Base-by-base conservation (phyloP, 2,113 vertebrate species). In the Callithrix jacchus region DNA sequence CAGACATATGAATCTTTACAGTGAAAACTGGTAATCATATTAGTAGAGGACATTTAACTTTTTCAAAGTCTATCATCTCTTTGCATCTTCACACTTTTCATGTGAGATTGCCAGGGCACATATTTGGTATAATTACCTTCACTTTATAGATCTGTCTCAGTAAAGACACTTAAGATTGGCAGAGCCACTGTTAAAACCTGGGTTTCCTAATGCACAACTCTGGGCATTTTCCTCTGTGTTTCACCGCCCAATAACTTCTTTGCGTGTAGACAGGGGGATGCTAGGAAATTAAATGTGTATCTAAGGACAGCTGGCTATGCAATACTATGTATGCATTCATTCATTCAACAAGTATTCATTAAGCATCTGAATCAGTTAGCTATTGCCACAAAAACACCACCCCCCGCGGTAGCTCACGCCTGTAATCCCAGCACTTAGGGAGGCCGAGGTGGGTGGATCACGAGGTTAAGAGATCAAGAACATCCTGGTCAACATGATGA, bases 281-380 rank as follows among this genome's bases (percentile, higher is more conserved):
- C 32, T 42, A 91, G 32, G 70, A 76, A 83, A 87, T 56, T 6
- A 73, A 91, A 82, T 30, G 58, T 13, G 52, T 32, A 66, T 20
- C 52, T 68, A 74, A 56, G 25, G 85, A 93, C 23, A 88, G 14
- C 18, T 96, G 52, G 32, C 73, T 77, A 47, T n/a, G 6, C 8
- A 32, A 85, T 37, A 56, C 10, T 64, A 40, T 21, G 66, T 87
- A 83, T 35, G 56, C 30, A 30, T 49, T 89, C 16, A 68, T 92
- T 79, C 84, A 71, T 76, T 95, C 56, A 77, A 80, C 71, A 86
- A 93, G 80, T 92, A 82, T 79, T 81, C 40, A 77, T 89, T 68
- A 84, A 58, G 23, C 27, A 71, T 76, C 42, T 81, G 37, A 94
- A 84, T 56, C n/a, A 94, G 14, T 68, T 64, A 90, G 73, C 20